These are phyloP conservation scores for Siderastrea radians DNA, from an alignment of 92 coral and sea anemone genomes.

Conservation along the genomic window DNA sequence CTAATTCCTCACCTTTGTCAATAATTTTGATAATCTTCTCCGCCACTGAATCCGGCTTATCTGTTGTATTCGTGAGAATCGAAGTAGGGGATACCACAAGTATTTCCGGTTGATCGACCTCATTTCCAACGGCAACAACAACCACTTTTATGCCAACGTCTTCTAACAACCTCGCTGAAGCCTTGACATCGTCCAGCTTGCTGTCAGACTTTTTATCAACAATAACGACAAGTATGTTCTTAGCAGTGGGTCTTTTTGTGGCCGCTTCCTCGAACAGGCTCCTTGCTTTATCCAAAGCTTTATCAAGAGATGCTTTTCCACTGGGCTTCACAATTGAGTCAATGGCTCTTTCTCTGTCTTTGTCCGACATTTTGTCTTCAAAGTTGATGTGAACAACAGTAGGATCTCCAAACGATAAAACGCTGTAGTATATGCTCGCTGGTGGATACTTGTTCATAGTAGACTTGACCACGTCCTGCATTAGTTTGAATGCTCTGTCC, in stretches of 20 bases:
- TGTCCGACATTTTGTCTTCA: conserved; percentile 19
- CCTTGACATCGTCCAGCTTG: conserved; percentile 45
- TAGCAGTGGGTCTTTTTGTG: conserved; percentile 68
- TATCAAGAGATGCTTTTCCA: conserved; percentile 74
- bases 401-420: conserved; percentile 72
- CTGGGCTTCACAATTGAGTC: conserved; percentile 40
- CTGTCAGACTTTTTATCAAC: conserved; percentile 77
- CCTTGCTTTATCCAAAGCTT: conserved; percentile 67
- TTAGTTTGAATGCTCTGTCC: conserved; percentile 59
- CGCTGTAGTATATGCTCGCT: conserved; percentile 64
- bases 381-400: conserved; percentile 59
- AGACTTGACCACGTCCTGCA: conserved; percentile 84
- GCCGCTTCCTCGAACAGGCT: conserved; percentile 62
- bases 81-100: conserved; percentile 30
- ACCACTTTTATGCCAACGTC: conserved; percentile 70
- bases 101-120: conserved; percentile 59
- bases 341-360: conserved; percentile 27
- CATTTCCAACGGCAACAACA: conserved; percentile 80
- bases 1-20: conserved; percentile 52
- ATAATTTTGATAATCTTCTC: conserved; percentile 62
- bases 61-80: conserved; percentile 49
- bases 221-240: conserved; percentile 78
- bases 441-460: conserved; percentile 84
- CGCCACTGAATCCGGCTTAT: conserved; percentile 56
- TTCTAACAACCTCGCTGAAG: conserved; percentile 53